Evolutionary conservation across 2,113 vertebrate species (phyloP).

Genomic region (Toxotes chatareus): DNA sequence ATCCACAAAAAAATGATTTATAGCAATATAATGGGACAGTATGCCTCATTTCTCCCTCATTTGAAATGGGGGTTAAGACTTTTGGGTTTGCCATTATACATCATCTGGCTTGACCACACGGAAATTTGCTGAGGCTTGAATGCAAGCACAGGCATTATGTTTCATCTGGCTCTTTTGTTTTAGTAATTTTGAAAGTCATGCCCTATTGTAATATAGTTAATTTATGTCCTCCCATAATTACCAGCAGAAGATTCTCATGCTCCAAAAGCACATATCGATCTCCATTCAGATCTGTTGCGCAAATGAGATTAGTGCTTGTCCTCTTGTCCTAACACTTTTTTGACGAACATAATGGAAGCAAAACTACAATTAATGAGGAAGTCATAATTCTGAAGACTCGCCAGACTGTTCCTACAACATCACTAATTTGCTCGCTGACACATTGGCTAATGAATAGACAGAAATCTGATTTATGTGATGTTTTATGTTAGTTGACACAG

Average conservation of each 20-base stretch:
- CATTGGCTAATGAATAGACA: conserved; percentile 62
- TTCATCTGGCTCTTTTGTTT: conserved; percentile 60
- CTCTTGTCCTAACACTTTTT: conserved; percentile 41
- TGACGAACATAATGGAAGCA: conserved; percentile 49
- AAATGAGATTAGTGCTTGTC: conserved; percentile 36
- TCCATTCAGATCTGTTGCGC: conserved; percentile 36
- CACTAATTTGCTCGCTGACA: conserved; percentile 70
- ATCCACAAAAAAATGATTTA: conserved; percentile 96
- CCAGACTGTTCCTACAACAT: conserved; percentile 51
- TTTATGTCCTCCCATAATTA: conserved; percentile 59
- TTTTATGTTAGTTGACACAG: conserved; percentile 73
- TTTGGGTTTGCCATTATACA: conserved; percentile 88
- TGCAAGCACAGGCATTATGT: conserved; percentile 72
- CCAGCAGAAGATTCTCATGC: conserved; percentile 27
- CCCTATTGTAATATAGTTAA: conserved; percentile 30
- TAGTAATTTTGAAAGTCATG: conserved; percentile 36
- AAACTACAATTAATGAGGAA: conserved; percentile 59
- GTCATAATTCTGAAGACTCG: conserved; percentile 45
- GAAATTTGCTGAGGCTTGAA: conserved; percentile 87
- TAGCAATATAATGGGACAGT: conserved; percentile 96
- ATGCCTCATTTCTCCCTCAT: conserved; percentile 98
- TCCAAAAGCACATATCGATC: conserved; percentile 48
- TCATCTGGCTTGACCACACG: conserved; percentile 93
- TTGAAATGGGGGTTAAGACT: conserved; percentile 93
- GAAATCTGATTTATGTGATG: conserved; percentile 60